These are phyloP conservation scores for Myotis brandtii DNA, from an alignment of 2,113 vertebrate genomes.

Conservation along the genomic window DNA sequence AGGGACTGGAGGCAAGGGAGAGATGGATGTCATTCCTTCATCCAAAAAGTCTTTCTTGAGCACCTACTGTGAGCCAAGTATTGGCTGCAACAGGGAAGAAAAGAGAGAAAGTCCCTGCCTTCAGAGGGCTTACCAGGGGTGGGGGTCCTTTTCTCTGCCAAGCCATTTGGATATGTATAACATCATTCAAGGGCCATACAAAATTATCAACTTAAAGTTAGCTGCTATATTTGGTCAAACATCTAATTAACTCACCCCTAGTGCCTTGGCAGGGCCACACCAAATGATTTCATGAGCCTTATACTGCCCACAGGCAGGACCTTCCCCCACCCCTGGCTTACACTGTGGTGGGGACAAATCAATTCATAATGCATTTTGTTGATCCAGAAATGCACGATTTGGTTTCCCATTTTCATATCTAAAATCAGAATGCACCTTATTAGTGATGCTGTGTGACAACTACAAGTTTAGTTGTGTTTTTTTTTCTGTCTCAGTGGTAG, in stretches of 20 bases:
- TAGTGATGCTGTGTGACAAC: neutral
- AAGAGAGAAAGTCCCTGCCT: neutral
- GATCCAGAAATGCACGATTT: neutral
- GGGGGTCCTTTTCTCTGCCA: no score
- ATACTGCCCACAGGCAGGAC: no score
- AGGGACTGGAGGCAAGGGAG: neutral
- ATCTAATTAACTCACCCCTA: no score
- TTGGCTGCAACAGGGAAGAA: neutral
- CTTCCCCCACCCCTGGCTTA: neutral
- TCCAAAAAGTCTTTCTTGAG: neutral
- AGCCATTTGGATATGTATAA: no score
- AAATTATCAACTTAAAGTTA: no score
- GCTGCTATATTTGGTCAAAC: no score
- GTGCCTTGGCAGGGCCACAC: no score
- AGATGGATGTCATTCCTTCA: neutral
- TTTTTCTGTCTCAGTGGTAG: neutral
- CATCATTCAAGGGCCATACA: no score
- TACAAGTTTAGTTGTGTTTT: neutral
- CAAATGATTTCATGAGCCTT: no score
- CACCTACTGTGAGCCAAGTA: neutral
- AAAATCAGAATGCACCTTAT: neutral
- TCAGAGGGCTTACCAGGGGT: neutral
- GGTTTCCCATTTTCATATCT: neutral
- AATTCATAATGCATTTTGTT: neutral
- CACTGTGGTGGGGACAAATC: neutral